These are phyloP conservation scores for Plectrocnemia conspersa DNA, from an alignment of 1,140 invertebrate species.

Conservation along the genomic window DNA sequence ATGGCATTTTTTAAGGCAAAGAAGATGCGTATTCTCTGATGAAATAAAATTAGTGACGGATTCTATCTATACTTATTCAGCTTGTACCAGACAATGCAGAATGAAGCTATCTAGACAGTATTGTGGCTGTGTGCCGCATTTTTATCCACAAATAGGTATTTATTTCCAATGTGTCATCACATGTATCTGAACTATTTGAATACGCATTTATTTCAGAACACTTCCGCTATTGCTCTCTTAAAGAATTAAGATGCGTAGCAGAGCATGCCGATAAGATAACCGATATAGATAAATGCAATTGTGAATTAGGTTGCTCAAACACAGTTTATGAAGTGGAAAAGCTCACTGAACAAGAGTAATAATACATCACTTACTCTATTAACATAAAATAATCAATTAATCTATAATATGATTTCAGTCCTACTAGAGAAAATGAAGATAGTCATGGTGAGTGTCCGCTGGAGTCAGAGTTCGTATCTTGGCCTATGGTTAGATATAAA, in stretches of 20 bases:
- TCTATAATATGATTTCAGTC: conserved; percentile 36
- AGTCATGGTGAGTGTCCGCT: conserved; percentile 39
- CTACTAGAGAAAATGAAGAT: conserved; percentile 36
- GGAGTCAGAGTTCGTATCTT: conserved; percentile 60
- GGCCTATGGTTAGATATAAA: conserved; percentile 70
- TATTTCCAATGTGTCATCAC: neutral
- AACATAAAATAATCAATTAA: neutral
- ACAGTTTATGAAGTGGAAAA: conserved; percentile 71
- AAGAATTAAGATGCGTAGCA: conserved; percentile 56
- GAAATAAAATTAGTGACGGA: conserved; percentile 58
- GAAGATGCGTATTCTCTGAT: conserved; percentile 62
- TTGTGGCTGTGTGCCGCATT: conserved; percentile 64
- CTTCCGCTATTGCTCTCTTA: conserved; percentile 53
- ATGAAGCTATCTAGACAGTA: conserved; percentile 56
- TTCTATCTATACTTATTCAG: conserved; percentile 60
- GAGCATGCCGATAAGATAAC: conserved; percentile 53
- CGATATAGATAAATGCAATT: conserved; percentile 57
- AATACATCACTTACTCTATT: neutral
- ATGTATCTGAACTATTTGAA: conserved; percentile 1
- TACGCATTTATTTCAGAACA: conserved; percentile 40
- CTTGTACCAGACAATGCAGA: conserved; percentile 64
- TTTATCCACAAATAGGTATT: conserved; percentile 54
- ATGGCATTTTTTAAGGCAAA: conserved; percentile 44
- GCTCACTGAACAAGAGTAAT: conserved; percentile 55
- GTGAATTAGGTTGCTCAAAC: conserved; percentile 64